These are phyloP conservation scores for Sarcophaga bullata DNA, from an alignment of 1,140 invertebrate species.

Conservation along the genomic window DNA sequence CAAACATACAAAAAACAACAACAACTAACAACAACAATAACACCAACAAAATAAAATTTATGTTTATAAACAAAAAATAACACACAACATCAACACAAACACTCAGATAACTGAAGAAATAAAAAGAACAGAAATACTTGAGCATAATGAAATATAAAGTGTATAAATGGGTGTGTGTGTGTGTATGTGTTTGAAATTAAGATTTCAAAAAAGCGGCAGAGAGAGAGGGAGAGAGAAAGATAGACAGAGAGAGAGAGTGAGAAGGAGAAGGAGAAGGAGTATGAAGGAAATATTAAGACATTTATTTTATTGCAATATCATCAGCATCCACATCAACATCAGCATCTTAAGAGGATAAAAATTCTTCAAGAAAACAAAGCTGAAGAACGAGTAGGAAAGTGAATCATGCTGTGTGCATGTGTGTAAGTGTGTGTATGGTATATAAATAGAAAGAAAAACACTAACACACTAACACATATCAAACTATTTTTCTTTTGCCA, in stretches of 20 bases:
- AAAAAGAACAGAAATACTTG: neutral
- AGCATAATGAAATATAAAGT: neutral
- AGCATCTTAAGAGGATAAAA: too few relatives aligned
- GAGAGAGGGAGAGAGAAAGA: too few relatives aligned
- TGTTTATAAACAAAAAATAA: neutral
- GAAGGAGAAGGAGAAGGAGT: too few relatives aligned
- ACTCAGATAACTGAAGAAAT: neutral
- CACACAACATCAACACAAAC: neutral
- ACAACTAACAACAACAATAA: neutral
- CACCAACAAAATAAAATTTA: neutral
- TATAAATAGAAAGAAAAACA: neutral
- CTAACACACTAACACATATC: neutral
- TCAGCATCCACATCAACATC: neutral
- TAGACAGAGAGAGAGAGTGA: neutral
- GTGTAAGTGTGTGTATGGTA: too few relatives aligned
- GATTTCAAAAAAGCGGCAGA: too few relatives aligned
- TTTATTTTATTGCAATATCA: conserved; percentile 38
- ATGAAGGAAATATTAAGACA: conserved; percentile 38
- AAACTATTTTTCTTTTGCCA: neutral
- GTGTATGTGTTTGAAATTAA: neutral
- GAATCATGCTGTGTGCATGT: too few relatives aligned
- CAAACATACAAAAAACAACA: neutral
- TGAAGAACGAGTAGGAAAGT: too few relatives aligned
- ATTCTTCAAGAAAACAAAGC: too few relatives aligned
- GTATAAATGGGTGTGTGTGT: neutral